Evolutionary conservation across 2,888 invertebrate species (phyloP).

Genomic region (Polyploca ridens): DNA sequence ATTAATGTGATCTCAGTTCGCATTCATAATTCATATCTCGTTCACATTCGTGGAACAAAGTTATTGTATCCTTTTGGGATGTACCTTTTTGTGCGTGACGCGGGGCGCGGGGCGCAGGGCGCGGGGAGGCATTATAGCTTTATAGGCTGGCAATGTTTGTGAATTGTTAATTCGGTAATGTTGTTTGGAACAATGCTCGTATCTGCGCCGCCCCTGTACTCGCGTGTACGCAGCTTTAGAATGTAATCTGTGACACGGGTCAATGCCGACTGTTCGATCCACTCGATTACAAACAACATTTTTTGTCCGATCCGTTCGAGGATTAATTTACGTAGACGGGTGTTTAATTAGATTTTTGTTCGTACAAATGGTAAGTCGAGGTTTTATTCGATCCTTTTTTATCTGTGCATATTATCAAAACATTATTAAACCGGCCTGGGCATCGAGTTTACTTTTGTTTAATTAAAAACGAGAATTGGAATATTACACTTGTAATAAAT

Average conservation of each 20-base stretch:
- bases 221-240: not conserved
- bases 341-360: not conserved
- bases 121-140: not conserved
- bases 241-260: constrained; percentile 1
- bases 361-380: not conserved
- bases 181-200: constrained; percentile 7
- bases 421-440: not conserved
- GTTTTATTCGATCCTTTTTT: not conserved
- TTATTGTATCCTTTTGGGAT: constrained; percentile 3
- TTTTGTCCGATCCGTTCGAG: not conserved
- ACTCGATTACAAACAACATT: not conserved
- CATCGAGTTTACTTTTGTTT: not conserved
- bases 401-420: not conserved
- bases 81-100: constrained; percentile 2
- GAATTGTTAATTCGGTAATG: constrained; percentile 8
- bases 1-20: constrained; percentile 6
- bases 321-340: not conserved
- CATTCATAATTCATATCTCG: constrained; percentile 7
- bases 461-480: not conserved
- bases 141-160: not conserved
- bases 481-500: no score
- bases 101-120: not conserved
- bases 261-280: not conserved
- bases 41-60: constrained; percentile 6
- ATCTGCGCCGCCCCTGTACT: not conserved